Evolutionary conservation across 2,888 invertebrate genomes (phyloP).

Genomic region (Iphiclides podalirius): DNA sequence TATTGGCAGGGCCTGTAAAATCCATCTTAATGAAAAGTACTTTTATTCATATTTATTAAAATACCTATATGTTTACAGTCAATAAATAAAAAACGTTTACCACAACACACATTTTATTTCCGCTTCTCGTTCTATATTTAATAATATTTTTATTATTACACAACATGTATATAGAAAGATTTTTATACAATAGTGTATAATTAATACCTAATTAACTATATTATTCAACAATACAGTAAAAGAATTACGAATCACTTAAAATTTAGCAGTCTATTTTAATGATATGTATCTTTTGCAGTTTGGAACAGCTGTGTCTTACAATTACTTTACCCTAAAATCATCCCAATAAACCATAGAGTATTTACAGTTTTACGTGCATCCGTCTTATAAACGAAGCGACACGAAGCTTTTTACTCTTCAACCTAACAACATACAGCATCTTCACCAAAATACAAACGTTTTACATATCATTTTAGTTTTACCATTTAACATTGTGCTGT

Average conservation of each 20-base stretch:
- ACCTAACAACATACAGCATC: not conserved
- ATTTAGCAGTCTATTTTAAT: slow-evolving; percentile 78
- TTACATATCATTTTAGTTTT: not conserved
- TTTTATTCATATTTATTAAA: too few relatives aligned
- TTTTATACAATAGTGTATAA: slow-evolving; percentile 80
- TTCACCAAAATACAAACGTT: not conserved
- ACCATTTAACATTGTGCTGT: too few relatives aligned
- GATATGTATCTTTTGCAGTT: slow-evolving; percentile 79
- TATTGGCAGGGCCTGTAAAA: too few relatives aligned
- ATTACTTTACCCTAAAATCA: slow-evolving; percentile 18
- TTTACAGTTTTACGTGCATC: slow-evolving; percentile 22
- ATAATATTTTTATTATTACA: slow-evolving; percentile 71
- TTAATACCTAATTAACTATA: slow-evolving; percentile 68
- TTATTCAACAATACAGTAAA: slow-evolving; percentile 76
- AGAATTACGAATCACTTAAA: slow-evolving; percentile 70
- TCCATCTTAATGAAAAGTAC: too few relatives aligned
- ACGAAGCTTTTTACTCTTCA: not conserved
- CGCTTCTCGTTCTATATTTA: slow-evolving; percentile 54
- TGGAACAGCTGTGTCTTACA: slow-evolving; percentile 65
- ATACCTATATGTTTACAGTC: too few relatives aligned
- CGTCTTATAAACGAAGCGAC: slow-evolving; percentile 3
- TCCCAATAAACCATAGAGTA: slow-evolving; percentile 20
- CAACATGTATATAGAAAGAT: slow-evolving; percentile 80
- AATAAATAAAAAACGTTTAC: slow-evolving; percentile 30
- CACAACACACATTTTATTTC: slow-evolving; percentile 77